Conservation (phyloP, 2,113 vertebrate species). For the Carassius carassius region DNA sequence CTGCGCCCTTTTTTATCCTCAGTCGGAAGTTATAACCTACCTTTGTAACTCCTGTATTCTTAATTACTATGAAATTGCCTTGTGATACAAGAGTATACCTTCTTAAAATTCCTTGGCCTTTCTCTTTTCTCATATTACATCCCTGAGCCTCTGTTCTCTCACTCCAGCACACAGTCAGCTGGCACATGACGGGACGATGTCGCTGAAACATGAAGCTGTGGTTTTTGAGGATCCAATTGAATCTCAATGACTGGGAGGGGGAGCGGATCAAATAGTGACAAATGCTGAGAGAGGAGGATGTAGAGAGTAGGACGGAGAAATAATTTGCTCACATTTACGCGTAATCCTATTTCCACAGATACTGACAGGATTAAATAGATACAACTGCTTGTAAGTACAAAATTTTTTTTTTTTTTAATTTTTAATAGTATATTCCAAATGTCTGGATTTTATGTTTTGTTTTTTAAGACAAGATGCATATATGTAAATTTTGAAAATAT, state of each 20-base stretch:
- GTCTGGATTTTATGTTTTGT: background rate
- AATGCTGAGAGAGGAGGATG: conserved; percentile 39
- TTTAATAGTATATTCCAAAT: background rate
- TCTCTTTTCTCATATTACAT: conserved; percentile 28
- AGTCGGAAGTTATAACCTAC: conserved; percentile 7
- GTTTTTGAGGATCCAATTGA: conserved; percentile 51
- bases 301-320: conserved; percentile 8
- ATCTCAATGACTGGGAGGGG: conserved; percentile 55
- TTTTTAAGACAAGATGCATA: background rate
- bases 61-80: conserved; percentile 40
- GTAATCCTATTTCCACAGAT: background rate
- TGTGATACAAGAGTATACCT: conserved; percentile 21
- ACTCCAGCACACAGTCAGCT: conserved; percentile 49
- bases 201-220: conserved; percentile 62
- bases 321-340: background rate
- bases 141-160: conserved; percentile 18
- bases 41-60: conserved; percentile 26
- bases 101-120: conserved; percentile 28
- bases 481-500: background rate
- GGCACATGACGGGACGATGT: conserved; percentile 46
- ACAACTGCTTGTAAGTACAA: conserved; percentile 62
- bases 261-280: conserved; percentile 50
- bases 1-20: background rate
- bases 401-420: too few relatives aligned
- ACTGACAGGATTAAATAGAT: background rate